Evolutionary conservation across 2,888 invertebrate species (phyloP).

Genomic region (Acanthosepion pharaonis): DNA sequence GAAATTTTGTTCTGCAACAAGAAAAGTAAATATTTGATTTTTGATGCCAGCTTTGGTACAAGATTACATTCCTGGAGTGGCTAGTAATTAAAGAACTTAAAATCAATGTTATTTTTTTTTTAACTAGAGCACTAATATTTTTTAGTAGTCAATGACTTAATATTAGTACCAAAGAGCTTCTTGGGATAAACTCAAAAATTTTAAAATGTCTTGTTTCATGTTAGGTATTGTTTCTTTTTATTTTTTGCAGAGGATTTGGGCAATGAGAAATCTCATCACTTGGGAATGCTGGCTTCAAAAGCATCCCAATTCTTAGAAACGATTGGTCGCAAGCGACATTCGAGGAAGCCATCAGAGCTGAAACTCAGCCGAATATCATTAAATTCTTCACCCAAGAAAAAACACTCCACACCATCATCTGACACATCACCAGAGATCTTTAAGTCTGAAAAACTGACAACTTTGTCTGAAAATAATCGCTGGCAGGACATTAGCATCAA

Average conservation of each 20-base stretch:
- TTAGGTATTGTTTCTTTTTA: not conserved
- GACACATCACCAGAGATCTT: constrained; percentile 25
- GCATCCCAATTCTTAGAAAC: constrained; percentile 68
- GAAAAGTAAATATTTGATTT: too few species aligned
- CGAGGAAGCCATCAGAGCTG: not conserved
- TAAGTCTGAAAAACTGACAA: constrained; percentile 24
- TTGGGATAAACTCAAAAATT: not conserved
- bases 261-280: constrained; percentile 59
- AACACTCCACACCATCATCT: not conserved
- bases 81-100: too few species aligned
- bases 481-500: not conserved
- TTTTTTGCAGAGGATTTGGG: constrained; percentile 51
- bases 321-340: constrained; percentile 60
- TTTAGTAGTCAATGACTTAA: too few species aligned
- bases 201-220: not conserved
- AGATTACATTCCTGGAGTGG: too few species aligned
- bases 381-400: constrained; percentile 37
- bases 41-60: too few species aligned
- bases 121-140: too few species aligned
- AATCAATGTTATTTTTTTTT: too few species aligned
- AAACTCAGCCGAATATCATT: not conserved
- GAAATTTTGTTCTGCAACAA: too few species aligned
- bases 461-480: not conserved
- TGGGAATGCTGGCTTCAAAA: constrained; percentile 63
- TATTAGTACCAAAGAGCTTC: too few species aligned